Percentiles rank a stretch among this genome's conserved stretches.
phyloP scores from a whole-genome alignment of 2,888 invertebrate genomes.

The Ectobius pallidus region DNA sequence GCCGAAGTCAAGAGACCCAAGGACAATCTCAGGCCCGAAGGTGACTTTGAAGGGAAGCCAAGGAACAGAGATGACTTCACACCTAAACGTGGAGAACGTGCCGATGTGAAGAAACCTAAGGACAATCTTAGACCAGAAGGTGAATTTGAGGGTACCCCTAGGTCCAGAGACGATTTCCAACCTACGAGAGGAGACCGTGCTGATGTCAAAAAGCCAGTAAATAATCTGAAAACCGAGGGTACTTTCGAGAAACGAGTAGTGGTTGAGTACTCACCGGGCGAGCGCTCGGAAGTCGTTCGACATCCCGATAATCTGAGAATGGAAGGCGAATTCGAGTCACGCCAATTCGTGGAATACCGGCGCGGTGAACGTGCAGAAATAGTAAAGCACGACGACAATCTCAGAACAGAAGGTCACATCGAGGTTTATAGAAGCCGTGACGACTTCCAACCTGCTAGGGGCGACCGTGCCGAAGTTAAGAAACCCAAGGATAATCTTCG shows the following conservation, averaged over 20 bases:
- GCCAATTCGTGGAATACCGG: no score
- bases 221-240: constrained; percentile 52
- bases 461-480: constrained; percentile 52
- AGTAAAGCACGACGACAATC: constrained; percentile 53
- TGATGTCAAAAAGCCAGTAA: constrained; percentile 55
- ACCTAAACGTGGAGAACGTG: constrained; percentile 44
- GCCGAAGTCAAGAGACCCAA: constrained; percentile 58
- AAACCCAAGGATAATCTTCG: constrained; percentile 56
- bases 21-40: constrained; percentile 67
- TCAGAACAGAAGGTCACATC: constrained; percentile 60
- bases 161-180: constrained; percentile 32
- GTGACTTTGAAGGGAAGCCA: constrained; percentile 52
- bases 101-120: constrained; percentile 50
- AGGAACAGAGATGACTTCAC: constrained; percentile 32
- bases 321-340: constrained; percentile 58
- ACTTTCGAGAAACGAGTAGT: constrained; percentile 48
- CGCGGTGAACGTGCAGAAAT: constrained; percentile 51
- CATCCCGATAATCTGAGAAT: constrained; percentile 58
- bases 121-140: constrained; percentile 64
- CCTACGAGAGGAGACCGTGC: constrained; percentile 50
- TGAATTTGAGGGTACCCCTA: constrained; percentile 52
- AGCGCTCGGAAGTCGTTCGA: constrained; percentile 45
- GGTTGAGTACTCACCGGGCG: constrained; percentile 49
- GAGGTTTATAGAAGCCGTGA: constrained; percentile 41
- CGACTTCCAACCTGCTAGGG: constrained; percentile 53